Conservation (phyloP, 1,140 invertebrate genomes). For the Drepana arcuata region DNA sequence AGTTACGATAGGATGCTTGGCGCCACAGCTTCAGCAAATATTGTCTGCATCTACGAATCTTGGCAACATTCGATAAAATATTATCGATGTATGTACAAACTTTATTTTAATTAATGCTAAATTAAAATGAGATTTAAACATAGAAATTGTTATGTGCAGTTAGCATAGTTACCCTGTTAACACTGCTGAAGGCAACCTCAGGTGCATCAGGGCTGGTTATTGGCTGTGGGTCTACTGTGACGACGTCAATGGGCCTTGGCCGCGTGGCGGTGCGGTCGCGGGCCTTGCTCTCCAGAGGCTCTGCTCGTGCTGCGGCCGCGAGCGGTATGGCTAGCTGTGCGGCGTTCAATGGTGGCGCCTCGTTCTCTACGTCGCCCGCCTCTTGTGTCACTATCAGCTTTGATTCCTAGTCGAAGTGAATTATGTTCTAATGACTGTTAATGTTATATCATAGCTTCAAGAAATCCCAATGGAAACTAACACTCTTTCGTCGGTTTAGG, state of each 20-base stretch:
- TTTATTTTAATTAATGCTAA: constrained; percentile 1
- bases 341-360: constrained; percentile 20
- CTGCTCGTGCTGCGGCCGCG: constrained; percentile 25
- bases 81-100: constrained; percentile 1
- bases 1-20: no score
- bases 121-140: no score
- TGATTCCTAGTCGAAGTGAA: constrained; percentile 71
- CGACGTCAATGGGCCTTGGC: constrained; percentile 58
- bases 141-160: no score
- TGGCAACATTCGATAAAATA: constrained; percentile 3
- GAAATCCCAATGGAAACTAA: no score
- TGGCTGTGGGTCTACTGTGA: constrained; percentile 51
- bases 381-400: constrained; percentile 67
- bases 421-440: no score
- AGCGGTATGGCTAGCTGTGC: not conserved
- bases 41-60: no score
- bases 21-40: no score
- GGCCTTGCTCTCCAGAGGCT: constrained; percentile 13
- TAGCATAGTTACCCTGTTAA: constrained; percentile 72
- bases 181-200: constrained; percentile 75
- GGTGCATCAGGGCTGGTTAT: constrained; percentile 62
- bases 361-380: constrained; percentile 54
- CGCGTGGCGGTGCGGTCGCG: constrained; percentile 33
- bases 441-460: no score
- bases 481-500: no score